These are phyloP conservation scores for Itoplectis maculator DNA, from an alignment of 2,888 invertebrate genomes.

Conservation along the genomic window DNA sequence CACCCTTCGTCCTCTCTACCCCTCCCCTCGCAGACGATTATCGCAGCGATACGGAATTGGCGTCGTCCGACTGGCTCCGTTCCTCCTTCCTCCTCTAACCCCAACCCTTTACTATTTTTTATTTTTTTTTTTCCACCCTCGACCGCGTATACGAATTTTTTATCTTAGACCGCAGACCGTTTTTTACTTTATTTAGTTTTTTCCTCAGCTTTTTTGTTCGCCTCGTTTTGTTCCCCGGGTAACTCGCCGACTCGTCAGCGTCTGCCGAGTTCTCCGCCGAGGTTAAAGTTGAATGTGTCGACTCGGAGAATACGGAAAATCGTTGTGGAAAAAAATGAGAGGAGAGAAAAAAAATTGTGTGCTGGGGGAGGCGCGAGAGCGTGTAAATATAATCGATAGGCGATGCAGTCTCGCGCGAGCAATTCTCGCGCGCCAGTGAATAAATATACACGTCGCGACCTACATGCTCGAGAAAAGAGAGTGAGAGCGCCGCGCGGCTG, in stretches of 20 bases:
- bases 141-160: too few relatives aligned
- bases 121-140: not conserved
- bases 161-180: conserved; percentile 62
- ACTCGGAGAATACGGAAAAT: not conserved
- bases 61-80: conserved; percentile 65
- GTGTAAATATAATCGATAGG: conserved; percentile 42
- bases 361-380: conserved; percentile 18
- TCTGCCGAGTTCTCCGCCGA: too few relatives aligned
- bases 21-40: conserved; percentile 74
- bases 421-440: conserved; percentile 48
- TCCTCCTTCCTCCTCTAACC: conserved; percentile 38
- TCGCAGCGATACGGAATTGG: conserved; percentile 78
- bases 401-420: conserved; percentile 15
- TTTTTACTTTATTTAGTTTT: conserved; percentile 58
- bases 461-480: conserved; percentile 60
- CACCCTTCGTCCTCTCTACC: not conserved
- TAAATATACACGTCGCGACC: conserved; percentile 61
- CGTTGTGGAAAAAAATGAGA: not conserved
- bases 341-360: conserved; percentile 13
- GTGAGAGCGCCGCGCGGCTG: conserved; percentile 38
- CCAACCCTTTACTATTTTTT: too few relatives aligned
- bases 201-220: not conserved
- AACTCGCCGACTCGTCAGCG: too few relatives aligned
- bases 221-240: too few relatives aligned
- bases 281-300: too few relatives aligned